phyloP scores from a whole-genome alignment of 2,888 invertebrate genomes.

The Balanococcus diminutus region DNA sequence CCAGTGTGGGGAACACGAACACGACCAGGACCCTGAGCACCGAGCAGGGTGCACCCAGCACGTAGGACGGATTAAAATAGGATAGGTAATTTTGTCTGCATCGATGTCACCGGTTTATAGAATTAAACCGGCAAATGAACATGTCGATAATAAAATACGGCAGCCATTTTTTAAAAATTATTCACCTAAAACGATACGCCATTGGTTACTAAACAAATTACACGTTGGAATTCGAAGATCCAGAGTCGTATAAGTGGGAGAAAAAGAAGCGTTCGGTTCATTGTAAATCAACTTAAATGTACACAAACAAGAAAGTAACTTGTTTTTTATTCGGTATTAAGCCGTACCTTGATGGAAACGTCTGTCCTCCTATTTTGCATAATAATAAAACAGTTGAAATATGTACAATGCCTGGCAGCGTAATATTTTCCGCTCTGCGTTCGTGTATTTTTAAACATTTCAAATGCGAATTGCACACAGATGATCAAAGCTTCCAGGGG shows the following conservation, averaged over 20 bases:
- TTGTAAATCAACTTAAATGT: constrained; percentile 45
- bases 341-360: constrained; percentile 30
- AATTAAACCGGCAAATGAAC: constrained; percentile 39
- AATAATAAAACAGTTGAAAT: constrained; percentile 44
- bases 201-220: constrained; percentile 48
- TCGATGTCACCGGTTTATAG: constrained; percentile 26
- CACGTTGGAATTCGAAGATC: constrained; percentile 45
- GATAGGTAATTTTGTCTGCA: neutral
- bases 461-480: constrained; percentile 24
- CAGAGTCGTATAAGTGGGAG: constrained; percentile 44
- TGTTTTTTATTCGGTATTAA: constrained; percentile 44
- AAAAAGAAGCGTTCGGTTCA: constrained; percentile 49
- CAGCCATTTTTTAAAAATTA: constrained; percentile 46
- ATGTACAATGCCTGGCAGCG: constrained; percentile 24
- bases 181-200: constrained; percentile 44
- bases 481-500: neutral
- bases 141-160: constrained; percentile 38
- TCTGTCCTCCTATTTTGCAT: constrained; percentile 41
- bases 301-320: constrained; percentile 44
- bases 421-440: constrained; percentile 34
- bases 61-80: neutral
- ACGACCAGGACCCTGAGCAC: neutral
- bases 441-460: constrained; percentile 43
- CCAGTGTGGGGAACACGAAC: neutral
- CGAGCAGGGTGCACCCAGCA: neutral